phyloP scores from a whole-genome alignment of 2,113 vertebrate species.

The Platycercus adscitus region DNA sequence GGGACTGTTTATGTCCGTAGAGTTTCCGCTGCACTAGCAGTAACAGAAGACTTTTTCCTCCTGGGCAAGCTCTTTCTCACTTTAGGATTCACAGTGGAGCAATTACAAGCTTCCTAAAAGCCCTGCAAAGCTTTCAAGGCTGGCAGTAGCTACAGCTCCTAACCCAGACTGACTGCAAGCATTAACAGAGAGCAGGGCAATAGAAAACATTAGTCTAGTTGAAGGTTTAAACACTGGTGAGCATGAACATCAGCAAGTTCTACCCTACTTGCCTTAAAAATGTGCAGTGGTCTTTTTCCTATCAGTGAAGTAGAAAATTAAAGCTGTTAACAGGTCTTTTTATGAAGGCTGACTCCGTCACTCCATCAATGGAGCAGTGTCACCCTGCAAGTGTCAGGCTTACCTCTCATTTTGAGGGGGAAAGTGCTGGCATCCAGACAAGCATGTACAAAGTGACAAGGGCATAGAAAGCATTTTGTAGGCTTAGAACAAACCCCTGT shows the following conservation, averaged over 20 bases:
- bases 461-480: constrained; percentile 31
- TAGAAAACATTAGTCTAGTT: background rate
- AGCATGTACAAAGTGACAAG: background rate
- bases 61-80: background rate
- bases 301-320: background rate
- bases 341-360: background rate
- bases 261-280: background rate
- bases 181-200: background rate
- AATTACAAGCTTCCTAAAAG: constrained; percentile 12
- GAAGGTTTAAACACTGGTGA: background rate
- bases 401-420: background rate
- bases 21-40: background rate
- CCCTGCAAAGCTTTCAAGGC: background rate
- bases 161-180: background rate
- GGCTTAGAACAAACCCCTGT: constrained; percentile 41
- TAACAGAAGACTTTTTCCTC: background rate
- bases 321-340: background rate
- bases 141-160: background rate
- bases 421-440: background rate
- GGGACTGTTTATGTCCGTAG: background rate
- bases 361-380: fast-evolving
- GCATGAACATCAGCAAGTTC: background rate
- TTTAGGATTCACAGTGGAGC: background rate
- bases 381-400: background rate
- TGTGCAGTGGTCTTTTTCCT: background rate